Evolutionary conservation across 2,113 vertebrate genomes (phyloP).

Genomic region (Solea solea): DNA sequence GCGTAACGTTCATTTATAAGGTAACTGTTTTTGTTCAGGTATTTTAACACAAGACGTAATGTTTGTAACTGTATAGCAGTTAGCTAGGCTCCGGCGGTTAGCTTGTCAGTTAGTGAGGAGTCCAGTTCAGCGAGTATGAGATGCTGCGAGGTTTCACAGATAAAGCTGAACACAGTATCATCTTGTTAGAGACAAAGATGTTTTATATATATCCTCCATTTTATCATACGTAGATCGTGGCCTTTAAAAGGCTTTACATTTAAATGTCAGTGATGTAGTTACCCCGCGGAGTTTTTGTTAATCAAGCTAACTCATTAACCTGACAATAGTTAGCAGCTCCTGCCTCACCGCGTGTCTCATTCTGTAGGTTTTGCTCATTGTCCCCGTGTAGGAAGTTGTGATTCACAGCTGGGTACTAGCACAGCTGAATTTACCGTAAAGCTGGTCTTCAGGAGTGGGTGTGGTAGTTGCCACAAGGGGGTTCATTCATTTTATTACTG

Average conservation of each 20-base stretch:
- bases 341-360: background rate
- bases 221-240: too few relatives aligned
- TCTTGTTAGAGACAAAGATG: background rate
- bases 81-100: slow-evolving; percentile 41
- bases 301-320: background rate
- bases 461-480: slow-evolving; percentile 54
- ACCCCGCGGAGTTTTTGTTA: background rate
- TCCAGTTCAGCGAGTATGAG: slow-evolving; percentile 24
- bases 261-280: background rate
- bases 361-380: background rate
- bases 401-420: too few relatives aligned
- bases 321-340: background rate
- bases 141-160: slow-evolving; percentile 29
- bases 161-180: slow-evolving; percentile 1
- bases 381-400: background rate
- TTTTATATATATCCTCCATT: too few relatives aligned
- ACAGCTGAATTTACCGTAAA: slow-evolving; percentile 22
- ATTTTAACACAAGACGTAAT: too few relatives aligned
- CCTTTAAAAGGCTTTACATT: too few relatives aligned
- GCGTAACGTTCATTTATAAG: slow-evolving; percentile 38
- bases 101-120: slow-evolving; percentile 14
- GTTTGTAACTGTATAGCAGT: background rate
- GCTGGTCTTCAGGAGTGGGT: slow-evolving; percentile 51
- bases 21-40: slow-evolving; percentile 30
- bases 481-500: slow-evolving; percentile 29